phyloP scores from a whole-genome alignment of 2,888 invertebrate genomes.

The Argyresthia goedartella region DNA sequence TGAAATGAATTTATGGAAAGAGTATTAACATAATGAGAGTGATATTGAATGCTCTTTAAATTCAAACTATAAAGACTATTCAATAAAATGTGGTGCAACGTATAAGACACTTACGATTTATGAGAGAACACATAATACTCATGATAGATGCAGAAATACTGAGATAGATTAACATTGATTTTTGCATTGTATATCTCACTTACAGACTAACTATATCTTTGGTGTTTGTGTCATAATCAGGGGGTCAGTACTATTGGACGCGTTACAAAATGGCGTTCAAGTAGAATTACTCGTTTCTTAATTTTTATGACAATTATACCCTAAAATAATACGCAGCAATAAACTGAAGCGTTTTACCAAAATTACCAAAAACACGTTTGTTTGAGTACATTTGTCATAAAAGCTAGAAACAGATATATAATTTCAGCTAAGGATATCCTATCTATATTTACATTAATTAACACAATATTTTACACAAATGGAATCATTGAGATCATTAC shows the following conservation, averaged over 20 bases:
- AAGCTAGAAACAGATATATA: conserved; percentile 16
- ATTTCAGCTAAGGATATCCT: conserved; percentile 28
- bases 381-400: too few relatives aligned
- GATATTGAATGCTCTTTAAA: not conserved
- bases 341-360: not conserved
- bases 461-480: conserved; percentile 56
- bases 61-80: conserved; percentile 13
- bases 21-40: not conserved
- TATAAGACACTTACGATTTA: conserved; percentile 6
- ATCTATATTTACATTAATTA: conserved; percentile 47
- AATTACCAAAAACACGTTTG: too few relatives aligned
- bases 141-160: conserved; percentile 56
- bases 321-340: not conserved
- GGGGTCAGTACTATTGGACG: conserved; percentile 59
- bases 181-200: conserved; percentile 49
- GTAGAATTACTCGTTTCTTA: conserved; percentile 17
- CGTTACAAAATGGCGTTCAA: conserved; percentile 48
- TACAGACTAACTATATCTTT: conserved; percentile 56
- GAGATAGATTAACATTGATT: conserved; percentile 28
- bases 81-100: not conserved
- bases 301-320: conserved; percentile 22
- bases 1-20: too few relatives aligned
- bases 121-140: conserved; percentile 8
- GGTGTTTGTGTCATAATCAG: conserved; percentile 57
- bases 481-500: conserved; percentile 70